phyloP scores from a whole-genome alignment of 2,797 vertebrate species.

The Spea hammondii region DNA sequence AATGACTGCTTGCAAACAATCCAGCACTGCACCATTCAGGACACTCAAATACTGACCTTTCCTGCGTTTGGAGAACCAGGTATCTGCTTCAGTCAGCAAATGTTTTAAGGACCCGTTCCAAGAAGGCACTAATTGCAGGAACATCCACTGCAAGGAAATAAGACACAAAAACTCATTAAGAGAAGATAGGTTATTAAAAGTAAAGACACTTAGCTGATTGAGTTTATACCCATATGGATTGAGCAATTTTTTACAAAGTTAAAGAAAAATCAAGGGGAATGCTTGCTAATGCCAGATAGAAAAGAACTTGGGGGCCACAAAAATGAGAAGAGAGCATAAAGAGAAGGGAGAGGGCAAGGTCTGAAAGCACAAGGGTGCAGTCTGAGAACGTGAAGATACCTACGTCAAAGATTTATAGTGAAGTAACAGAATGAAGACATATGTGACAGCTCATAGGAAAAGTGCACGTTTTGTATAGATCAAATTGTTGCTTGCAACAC shows the following conservation, averaged over 20 bases:
- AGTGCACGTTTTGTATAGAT: no score
- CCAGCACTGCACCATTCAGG: not conserved
- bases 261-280: no score
- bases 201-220: not conserved
- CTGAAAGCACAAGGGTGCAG: no score
- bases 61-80: constrained; percentile 88
- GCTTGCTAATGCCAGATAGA: no score
- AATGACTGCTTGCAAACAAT: not conserved
- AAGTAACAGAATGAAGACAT: no score
- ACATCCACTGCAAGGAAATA: constrained; percentile 85
- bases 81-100: constrained; percentile 85
- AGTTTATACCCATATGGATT: not conserved
- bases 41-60: constrained; percentile 70
- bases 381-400: no score
- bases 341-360: no score
- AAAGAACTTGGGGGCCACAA: no score
- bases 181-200: not conserved
- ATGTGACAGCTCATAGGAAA: no score
- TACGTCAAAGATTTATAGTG: no score
- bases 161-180: not conserved
- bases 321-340: no score
- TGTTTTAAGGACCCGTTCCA: constrained; percentile 95
- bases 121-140: constrained; percentile 87
- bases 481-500: no score
- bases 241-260: not conserved